Evolutionary conservation across 2,113 vertebrate species (phyloP), one percentile per base, ranked within the genome.

Genomic region (Pteruthius melanotis): DNA sequence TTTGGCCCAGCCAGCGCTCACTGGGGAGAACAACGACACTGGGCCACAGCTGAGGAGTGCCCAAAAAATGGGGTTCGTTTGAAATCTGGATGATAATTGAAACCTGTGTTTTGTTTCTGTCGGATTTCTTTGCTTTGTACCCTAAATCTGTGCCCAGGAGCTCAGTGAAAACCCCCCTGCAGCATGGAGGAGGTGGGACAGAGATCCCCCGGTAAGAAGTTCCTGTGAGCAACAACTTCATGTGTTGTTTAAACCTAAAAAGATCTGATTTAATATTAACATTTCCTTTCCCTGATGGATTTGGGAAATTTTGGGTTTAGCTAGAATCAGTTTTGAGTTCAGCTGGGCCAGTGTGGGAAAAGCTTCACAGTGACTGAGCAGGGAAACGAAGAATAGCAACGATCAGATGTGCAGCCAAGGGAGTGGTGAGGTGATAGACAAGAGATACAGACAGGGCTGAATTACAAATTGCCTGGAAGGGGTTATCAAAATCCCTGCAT

Each of bases 391-490:
- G 87, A 70, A 16, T 0, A 78, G 90, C 44, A 23, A 7, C 0
- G 23, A 65, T 31, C 15, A 57, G 64, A 40, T 6, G 50, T 7
- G 2, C 7, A 44, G 79, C 44, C 4, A 3, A 75, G 79, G 86
- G 89, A 89, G 87, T 13, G 89, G 64, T 5, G 74, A 89, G 69
- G 72, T 3, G 31, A 40, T 3, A 47, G 33, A 66, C 42, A 33
- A 26, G 76, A 83, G 80, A 45, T 5, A 15, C 33, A 68, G 53
- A 37, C 70, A 35, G 68, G 60, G 7, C 8, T 45, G 91, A 60
- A 11, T 91, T 64, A 72, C 82, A 75, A 68, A 82, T 79, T 84
- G 87, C 96, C 94, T 85, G 89, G 22, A 83, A 96, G 93, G 94
- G 53, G 22, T 94, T 76, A 87, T 82, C 83, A 45, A 68, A 91